A percentile compares a stretch with the other conserved stretches of the same genome.
phyloP scores from a whole-genome alignment of 2,113 vertebrate species.

The Platycercus adscitus region DNA sequence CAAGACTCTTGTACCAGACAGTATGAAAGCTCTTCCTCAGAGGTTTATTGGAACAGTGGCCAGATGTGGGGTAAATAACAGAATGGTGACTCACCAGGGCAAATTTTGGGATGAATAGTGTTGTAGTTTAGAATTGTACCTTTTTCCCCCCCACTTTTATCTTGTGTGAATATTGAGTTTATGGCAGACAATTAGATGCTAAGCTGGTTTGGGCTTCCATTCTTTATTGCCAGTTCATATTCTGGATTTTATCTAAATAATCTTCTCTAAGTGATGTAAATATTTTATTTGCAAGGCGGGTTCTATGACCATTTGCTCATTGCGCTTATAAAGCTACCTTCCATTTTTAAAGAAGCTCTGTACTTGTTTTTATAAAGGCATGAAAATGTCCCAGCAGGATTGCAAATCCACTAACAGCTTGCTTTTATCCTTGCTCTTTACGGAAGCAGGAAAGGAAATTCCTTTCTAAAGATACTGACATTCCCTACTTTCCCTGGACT shows the following conservation, averaged over 20 bases:
- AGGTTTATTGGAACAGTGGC: not conserved
- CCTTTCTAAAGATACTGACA: not conserved
- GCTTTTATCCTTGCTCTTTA: not conserved
- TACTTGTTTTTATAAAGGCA: constrained; percentile 17
- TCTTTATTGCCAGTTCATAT: not conserved
- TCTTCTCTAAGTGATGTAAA: not conserved
- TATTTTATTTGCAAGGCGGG: not conserved
- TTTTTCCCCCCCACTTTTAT: not conserved
- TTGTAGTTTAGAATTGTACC: not conserved
- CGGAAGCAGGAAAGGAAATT: not conserved
- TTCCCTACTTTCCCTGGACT: not conserved
- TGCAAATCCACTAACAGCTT: not conserved
- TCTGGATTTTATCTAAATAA: not conserved
- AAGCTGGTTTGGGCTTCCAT: not conserved
- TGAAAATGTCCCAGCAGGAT: not conserved
- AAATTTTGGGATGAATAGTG: not conserved
- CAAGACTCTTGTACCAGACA: not conserved
- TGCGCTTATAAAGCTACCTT: not conserved
- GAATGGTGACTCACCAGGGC: not conserved
- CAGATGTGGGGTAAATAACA: not conserved
- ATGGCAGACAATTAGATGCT: not conserved
- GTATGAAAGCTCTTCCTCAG: not conserved
- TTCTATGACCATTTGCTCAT: constrained; percentile 2
- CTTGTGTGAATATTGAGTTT: not conserved
- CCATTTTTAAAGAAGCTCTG: not conserved